Evolutionary conservation across 2,888 invertebrate genomes (phyloP), one percentile per base, ranked within the genome.

Genomic region (Phania funesta): DNA sequence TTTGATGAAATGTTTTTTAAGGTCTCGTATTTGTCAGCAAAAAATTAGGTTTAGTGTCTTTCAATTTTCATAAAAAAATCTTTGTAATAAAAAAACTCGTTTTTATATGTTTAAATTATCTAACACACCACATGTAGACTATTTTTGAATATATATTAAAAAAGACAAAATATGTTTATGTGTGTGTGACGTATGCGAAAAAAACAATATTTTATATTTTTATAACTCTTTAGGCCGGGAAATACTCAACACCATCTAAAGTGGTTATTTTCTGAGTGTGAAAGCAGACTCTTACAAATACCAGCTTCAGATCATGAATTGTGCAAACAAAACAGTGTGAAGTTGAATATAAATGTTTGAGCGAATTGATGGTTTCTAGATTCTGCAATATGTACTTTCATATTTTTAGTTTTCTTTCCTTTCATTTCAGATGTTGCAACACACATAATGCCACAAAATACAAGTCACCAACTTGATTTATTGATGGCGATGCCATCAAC

Each of bases 401-500:
- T 18, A 3, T n/a, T 48, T 65, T 24, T 16, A 16, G n/a, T n/a
- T n/a, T n/a, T n/a, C n/a, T 22, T 48, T 64, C n/a, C n/a, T 50
- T 65, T 65, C 26, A 65, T 52, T 65, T 38, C 22, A 16, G 35
- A 26, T 65, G 38, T 24, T 38, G 48, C 48, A 64, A 32, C 18
- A 48, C 18, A 65, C 8, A 50, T 41, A 50, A 50, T 65, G 41
- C 32, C 18, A 35, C 41, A 65, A 52, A 52, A 38, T 67, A 44
- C 65, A 73, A 79, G 71, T 67, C 78, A 79, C 46, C 58, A 60
- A 24, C 50, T 73, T 73, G 78, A 79, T 79, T 79, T 73, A 79
- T 79, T 60, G 65, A 79, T 79, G 78, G 56, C 65, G 46, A 84
- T 87, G 86, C 87, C 87, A 87, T 87, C 86, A 87, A 86, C 86